A percentile compares a stretch with the other conserved stretches of the same genome.
phyloP scores from a whole-genome alignment of 2,797 vertebrate genomes.

The Ataeniobius toweri region DNA sequence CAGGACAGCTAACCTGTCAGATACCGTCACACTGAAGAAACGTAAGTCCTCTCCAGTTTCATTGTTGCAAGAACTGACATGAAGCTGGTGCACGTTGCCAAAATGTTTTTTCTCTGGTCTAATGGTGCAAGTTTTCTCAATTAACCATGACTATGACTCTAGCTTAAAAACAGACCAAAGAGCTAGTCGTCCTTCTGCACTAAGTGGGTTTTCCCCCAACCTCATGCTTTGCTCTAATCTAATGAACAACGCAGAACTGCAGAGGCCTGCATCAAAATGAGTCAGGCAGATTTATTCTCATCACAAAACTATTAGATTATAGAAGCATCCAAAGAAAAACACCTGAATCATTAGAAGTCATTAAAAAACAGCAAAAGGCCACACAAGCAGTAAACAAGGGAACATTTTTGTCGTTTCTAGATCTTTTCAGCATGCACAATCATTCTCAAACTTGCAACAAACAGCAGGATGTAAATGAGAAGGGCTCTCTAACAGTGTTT shows the following conservation, averaged over 20 bases:
- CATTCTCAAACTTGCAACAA: conserved; percentile 12
- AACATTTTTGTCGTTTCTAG: background rate
- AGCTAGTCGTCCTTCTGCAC: conserved; percentile 43
- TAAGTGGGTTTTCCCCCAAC: conserved; percentile 3
- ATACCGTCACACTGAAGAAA: conserved; percentile 12
- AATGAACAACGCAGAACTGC: conserved; percentile 62
- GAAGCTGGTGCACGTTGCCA: conserved; percentile 41
- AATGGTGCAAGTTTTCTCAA: conserved; percentile 66
- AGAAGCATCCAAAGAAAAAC: conserved; percentile 53
- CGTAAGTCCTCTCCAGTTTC: conserved; percentile 31
- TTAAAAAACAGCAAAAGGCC: conserved; percentile 46
- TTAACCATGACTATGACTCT: conserved; percentile 53
- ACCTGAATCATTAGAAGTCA: conserved; percentile 53
- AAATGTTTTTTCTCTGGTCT: conserved; percentile 47
- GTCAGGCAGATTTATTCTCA: conserved; percentile 54
- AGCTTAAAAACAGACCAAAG: conserved; percentile 48
- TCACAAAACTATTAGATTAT: conserved; percentile 48
- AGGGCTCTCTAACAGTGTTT: conserved; percentile 21
- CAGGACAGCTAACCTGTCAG: conserved; percentile 28
- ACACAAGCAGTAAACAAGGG: conserved; percentile 20
- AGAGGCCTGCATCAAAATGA: conserved; percentile 48
- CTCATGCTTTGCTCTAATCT: conserved; percentile 53
- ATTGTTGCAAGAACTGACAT: conserved; percentile 21
- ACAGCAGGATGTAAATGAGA: conserved; percentile 55
- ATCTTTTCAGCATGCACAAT: conserved; percentile 7